Conservation (phyloP, 2,113 vertebrate genomes). For the Scomber japonicus region DNA sequence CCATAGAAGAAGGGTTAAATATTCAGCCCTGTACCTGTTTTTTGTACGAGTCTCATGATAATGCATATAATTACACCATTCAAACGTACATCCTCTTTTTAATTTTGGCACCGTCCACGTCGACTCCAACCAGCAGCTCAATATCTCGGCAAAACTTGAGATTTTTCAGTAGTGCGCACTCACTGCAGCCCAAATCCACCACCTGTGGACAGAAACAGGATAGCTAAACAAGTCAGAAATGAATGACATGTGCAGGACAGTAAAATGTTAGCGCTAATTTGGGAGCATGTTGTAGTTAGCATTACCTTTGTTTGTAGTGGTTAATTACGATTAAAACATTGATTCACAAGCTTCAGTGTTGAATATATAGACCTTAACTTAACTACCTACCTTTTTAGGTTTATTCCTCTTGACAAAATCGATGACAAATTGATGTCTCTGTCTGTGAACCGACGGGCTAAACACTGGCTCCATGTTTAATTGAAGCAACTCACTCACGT, state of each 20-base stretch:
- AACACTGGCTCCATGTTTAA: constrained; percentile 77
- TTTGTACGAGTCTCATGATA: too few relatives aligned
- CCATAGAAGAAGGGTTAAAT: too few relatives aligned
- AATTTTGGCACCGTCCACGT: constrained; percentile 84
- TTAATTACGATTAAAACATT: background rate
- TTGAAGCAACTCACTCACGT: too few relatives aligned
- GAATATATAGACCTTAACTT: rapidly evolving
- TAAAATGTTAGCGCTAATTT: background rate
- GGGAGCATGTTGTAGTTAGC: too few relatives aligned
- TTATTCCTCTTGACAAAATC: constrained; percentile 87
- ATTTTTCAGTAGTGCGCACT: constrained; percentile 88
- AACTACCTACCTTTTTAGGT: constrained; percentile 87
- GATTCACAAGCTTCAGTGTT: background rate
- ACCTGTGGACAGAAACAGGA: constrained; percentile 83
- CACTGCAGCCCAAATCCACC: constrained; percentile 92
- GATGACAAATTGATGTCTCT: constrained; percentile 90
- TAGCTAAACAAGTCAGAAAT: too few relatives aligned
- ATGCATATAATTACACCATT: background rate
- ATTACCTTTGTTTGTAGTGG: too few relatives aligned
- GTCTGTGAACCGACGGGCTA: constrained; percentile 88
- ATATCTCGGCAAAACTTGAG: constrained; percentile 89
- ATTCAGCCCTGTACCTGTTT: too few relatives aligned
- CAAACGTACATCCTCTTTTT: constrained; percentile 85
- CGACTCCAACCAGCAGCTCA: constrained; percentile 91
- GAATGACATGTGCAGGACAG: background rate